Evolutionary conservation across 2,797 vertebrate genomes (phyloP).

Genomic region (Threskiornis aethiopicus): DNA sequence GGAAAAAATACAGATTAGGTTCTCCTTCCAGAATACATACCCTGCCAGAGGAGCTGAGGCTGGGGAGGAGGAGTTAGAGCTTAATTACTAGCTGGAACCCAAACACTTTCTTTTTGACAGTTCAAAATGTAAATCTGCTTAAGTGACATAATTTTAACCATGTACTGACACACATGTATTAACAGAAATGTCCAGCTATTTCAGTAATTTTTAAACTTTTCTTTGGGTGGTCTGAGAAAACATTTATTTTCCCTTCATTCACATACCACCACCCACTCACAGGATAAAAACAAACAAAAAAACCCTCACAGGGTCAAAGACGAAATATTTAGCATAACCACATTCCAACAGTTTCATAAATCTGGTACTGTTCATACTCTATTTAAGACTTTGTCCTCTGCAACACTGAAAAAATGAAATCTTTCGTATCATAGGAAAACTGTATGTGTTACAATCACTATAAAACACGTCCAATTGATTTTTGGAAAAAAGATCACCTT

Average conservation of each 20-base stretch:
- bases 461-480: not conserved
- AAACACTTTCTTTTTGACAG: not conserved
- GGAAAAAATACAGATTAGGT: not conserved
- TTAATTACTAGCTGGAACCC: conserved; percentile 8
- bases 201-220: not conserved
- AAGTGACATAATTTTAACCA: not conserved
- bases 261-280: not conserved
- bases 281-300: not conserved
- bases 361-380: not conserved
- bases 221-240: not conserved
- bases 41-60: not conserved
- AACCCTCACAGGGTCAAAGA: not conserved
- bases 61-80: not conserved
- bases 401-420: not conserved
- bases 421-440: not conserved
- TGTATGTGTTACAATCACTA: not conserved
- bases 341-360: not conserved
- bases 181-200: not conserved
- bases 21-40: not conserved
- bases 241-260: not conserved
- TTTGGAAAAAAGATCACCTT: not conserved
- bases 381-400: not conserved
- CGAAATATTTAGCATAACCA: not conserved
- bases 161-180: not conserved
- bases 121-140: not conserved